A percentile compares a stretch with the other conserved stretches of the same genome.
These are phyloP conservation scores for Lepidonotus clava DNA, from an alignment of 2,888 invertebrate genomes.

Conservation along the genomic window DNA sequence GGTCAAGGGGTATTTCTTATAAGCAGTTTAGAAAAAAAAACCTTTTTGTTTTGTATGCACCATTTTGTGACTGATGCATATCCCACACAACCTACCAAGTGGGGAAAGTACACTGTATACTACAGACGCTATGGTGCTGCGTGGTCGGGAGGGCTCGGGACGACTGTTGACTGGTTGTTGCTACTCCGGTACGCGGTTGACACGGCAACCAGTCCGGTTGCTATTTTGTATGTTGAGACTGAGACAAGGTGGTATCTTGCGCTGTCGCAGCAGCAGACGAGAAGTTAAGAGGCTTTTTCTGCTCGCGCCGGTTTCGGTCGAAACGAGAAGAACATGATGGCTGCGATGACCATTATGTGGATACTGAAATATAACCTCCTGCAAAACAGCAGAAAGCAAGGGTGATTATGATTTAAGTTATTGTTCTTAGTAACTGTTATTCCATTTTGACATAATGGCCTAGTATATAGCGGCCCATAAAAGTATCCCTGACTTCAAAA, in stretches of 20 bases:
- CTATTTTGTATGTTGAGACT: not conserved
- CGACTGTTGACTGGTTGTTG: conserved; percentile 14
- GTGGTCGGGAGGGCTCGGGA: not conserved
- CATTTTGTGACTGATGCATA: too few species aligned
- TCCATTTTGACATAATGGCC: too few species aligned
- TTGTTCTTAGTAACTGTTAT: too few species aligned
- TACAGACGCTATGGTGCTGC: too few species aligned
- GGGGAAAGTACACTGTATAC: too few species aligned
- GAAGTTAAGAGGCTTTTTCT: conserved; percentile 10
- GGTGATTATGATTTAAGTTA: too few species aligned
- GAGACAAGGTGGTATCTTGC: too few species aligned
- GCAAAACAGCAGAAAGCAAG: not conserved
- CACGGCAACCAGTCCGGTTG: not conserved
- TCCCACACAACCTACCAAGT: too few species aligned
- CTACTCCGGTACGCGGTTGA: not conserved
- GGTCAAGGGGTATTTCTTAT: not conserved
- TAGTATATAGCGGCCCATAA: too few species aligned
- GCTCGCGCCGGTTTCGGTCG: not conserved
- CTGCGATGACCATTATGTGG: not conserved
- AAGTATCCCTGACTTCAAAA: too few species aligned
- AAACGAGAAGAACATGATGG: conserved; percentile 1
- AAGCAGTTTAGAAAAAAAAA: not conserved
- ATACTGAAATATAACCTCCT: conserved; percentile 28
- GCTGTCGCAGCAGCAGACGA: too few species aligned
- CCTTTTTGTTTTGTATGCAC: not conserved